Conservation (phyloP, 2,888 invertebrate species). For the Hypomecis atomaria region DNA sequence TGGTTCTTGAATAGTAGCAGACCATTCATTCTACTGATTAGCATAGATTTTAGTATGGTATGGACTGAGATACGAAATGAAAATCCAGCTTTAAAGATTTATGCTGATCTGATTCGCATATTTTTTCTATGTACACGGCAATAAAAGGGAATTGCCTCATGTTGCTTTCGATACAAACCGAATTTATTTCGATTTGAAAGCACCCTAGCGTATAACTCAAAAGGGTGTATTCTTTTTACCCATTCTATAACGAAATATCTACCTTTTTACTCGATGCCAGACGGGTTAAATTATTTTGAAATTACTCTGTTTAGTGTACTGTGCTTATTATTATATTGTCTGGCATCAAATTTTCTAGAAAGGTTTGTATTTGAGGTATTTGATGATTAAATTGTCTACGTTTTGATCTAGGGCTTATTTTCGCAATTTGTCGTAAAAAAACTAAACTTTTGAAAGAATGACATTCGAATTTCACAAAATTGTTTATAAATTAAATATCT, state of each 20-base stretch:
- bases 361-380: neutral
- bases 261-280: slow-evolving; percentile 13
- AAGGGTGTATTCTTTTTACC: slow-evolving; percentile 26
- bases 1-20: neutral
- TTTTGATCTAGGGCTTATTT: neutral
- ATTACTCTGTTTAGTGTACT: slow-evolving; percentile 18
- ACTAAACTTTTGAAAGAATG: no score
- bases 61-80: slow-evolving; percentile 13
- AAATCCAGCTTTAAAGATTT: slow-evolving; percentile 34
- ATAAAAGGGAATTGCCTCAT: slow-evolving; percentile 43
- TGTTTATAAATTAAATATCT: no score
- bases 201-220: slow-evolving; percentile 39
- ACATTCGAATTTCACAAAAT: no score
- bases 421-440: neutral
- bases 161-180: slow-evolving; percentile 36
- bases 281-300: slow-evolving; percentile 8
- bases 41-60: slow-evolving; percentile 9
- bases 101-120: slow-evolving; percentile 40
- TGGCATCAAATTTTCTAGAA: neutral
- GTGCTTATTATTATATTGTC: neutral
- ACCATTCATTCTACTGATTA: neutral
- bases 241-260: slow-evolving; percentile 12
- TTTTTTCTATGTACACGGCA: slow-evolving; percentile 42
- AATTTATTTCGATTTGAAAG: slow-evolving; percentile 43
- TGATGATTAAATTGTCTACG: neutral